Conservation (phyloP, 2,113 vertebrate species). For the Varanus salvator region DNA sequence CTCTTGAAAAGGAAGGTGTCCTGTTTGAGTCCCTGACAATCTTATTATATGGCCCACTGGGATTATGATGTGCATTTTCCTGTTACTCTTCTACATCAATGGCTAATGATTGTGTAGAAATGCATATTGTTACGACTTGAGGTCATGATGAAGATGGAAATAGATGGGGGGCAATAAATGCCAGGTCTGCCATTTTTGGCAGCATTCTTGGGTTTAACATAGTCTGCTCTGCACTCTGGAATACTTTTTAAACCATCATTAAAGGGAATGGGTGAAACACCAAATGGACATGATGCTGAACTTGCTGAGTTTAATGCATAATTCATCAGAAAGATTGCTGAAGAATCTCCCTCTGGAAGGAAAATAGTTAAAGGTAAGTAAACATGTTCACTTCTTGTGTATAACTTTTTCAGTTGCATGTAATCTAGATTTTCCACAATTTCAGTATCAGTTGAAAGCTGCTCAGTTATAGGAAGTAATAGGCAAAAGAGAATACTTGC, state of each 20-base stretch:
- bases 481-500: constrained; percentile 36
- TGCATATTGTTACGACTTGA: neutral
- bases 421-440: neutral
- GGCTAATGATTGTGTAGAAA: neutral
- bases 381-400: neutral
- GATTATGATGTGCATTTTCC: neutral
- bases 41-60: neutral
- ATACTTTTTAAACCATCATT: neutral
- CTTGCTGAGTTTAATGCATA: neutral
- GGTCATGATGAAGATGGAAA: neutral
- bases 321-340: neutral
- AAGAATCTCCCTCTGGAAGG: neutral
- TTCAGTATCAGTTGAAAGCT: constrained; percentile 5
- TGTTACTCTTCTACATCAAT: neutral
- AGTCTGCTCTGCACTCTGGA: neutral
- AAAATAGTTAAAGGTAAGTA: constrained; percentile 7
- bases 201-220: neutral
- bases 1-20: neutral
- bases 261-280: neutral
- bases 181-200: neutral
- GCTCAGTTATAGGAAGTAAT: constrained; percentile 38
- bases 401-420: constrained; percentile 1
- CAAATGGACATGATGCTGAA: neutral
- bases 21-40: neutral
- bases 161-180: neutral